Conservation (phyloP, 2,797 vertebrate species). For the Tolypeutes matacus region DNA sequence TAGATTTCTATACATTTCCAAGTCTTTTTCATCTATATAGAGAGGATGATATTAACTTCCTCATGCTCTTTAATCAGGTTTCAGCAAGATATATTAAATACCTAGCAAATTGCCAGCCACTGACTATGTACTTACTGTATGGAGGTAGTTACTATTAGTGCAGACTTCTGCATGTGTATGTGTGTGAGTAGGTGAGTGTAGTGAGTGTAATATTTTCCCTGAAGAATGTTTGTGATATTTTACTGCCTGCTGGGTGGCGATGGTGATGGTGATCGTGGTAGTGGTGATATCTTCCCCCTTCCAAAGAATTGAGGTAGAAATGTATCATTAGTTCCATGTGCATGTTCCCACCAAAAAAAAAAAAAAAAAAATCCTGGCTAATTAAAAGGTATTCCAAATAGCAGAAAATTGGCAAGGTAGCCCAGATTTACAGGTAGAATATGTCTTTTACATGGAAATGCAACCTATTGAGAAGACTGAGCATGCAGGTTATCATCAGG, state of each 20-base stretch:
- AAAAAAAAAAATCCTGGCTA: no score
- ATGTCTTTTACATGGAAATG: not conserved
- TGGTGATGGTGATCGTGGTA: fast-evolving
- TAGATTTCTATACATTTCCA: not conserved
- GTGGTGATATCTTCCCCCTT: not conserved
- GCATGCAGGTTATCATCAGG: not conserved
- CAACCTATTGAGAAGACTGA: not conserved
- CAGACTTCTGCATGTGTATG: not conserved
- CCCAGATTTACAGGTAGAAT: not conserved
- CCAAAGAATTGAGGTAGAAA: not conserved
- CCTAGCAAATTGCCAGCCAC: not conserved
- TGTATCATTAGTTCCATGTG: not conserved
- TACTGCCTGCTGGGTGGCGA: not conserved
- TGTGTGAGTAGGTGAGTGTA: not conserved
- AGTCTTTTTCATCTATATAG: not conserved
- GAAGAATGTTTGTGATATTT: not conserved
- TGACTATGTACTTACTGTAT: not conserved
- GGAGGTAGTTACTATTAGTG: not conserved
- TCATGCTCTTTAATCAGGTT: not conserved
- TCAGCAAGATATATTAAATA: not conserved
- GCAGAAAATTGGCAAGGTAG: not conserved
- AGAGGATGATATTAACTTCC: not conserved
- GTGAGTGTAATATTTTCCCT: not conserved
- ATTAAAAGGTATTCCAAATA: not conserved
- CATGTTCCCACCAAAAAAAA: no score